These are phyloP conservation scores for Sciurus carolinensis DNA, from an alignment of 2,797 vertebrate genomes.

Conservation along the genomic window DNA sequence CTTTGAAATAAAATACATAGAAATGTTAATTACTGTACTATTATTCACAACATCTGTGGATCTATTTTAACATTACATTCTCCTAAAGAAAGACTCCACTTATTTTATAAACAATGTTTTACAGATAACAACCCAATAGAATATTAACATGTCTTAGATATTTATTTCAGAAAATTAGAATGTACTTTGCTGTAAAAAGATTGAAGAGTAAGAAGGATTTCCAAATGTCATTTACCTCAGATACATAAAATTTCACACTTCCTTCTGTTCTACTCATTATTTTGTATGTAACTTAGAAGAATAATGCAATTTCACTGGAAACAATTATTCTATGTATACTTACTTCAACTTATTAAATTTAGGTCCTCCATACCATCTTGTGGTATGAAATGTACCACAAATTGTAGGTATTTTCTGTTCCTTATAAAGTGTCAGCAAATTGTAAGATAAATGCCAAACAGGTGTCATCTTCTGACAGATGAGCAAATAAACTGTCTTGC, in stretches of 20 bases:
- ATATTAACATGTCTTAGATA: conserved; percentile 56
- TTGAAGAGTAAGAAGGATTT: neutral
- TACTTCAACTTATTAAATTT: conserved; percentile 43
- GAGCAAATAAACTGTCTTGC: conserved; percentile 62
- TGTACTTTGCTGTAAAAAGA: conserved; percentile 55
- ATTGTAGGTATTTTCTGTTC: conserved; percentile 68
- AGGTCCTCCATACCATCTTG: neutral
- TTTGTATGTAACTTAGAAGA: conserved; percentile 45
- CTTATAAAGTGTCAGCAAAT: conserved; percentile 69
- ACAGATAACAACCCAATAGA: conserved; percentile 50
- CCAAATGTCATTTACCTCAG: conserved; percentile 30
- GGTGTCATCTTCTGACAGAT: conserved; percentile 47
- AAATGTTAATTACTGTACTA: conserved; percentile 57
- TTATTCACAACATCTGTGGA: conserved; percentile 64
- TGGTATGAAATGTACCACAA: neutral
- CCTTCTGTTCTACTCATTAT: conserved; percentile 41
- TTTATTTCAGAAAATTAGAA: conserved; percentile 69
- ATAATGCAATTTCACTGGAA: conserved; percentile 33
- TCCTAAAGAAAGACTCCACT: conserved; percentile 41
- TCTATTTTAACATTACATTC: conserved; percentile 71
- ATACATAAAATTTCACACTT: conserved; percentile 43
- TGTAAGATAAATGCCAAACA: conserved; percentile 74
- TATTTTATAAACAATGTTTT: conserved; percentile 68
- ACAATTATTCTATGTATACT: neutral
- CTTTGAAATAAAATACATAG: conserved; percentile 59